Evolutionary conservation across 2,888 invertebrate species (phyloP).

Genomic region (Hypena proboscidalis): DNA sequence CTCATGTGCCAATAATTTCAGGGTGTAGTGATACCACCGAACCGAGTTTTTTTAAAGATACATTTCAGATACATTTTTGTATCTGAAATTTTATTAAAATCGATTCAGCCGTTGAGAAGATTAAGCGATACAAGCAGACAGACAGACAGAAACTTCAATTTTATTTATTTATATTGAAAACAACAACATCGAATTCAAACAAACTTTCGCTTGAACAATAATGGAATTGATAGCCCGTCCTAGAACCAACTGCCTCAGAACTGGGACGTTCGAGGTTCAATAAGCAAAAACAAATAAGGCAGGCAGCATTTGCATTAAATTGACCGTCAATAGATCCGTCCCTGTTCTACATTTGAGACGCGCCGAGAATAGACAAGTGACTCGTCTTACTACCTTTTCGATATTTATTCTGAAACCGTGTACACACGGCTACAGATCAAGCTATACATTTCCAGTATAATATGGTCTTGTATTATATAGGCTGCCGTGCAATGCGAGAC

Average conservation of each 20-base stretch:
- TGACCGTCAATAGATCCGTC: slow-evolving; percentile 68
- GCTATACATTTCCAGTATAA: no score
- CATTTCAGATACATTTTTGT: no score
- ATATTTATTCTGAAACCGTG: slow-evolving; percentile 24
- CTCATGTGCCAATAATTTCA: no score
- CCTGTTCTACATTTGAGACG: slow-evolving; percentile 61
- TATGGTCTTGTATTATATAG: no score
- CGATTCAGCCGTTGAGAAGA: neutral
- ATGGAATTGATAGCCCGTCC: neutral
- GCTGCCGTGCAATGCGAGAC: no score
- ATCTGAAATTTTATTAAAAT: neutral
- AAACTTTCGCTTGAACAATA: no score
- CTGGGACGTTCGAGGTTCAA: slow-evolving; percentile 42
- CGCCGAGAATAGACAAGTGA: slow-evolving; percentile 53
- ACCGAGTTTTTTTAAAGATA: no score
- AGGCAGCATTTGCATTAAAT: slow-evolving; percentile 66
- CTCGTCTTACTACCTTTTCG: slow-evolving; percentile 40
- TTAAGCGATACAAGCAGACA: neutral
- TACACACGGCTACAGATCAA: no score
- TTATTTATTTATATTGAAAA: no score
- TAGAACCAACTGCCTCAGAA: slow-evolving; percentile 22
- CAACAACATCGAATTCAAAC: no score
- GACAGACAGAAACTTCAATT: no score
- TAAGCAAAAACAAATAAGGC: slow-evolving; percentile 56
- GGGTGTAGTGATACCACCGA: no score